Percentiles rank a stretch among this genome's conserved stretches.
These are phyloP conservation scores for Triplophysa yarkandensis DNA, from an alignment of 2,797 vertebrate genomes.

Conservation along the genomic window DNA sequence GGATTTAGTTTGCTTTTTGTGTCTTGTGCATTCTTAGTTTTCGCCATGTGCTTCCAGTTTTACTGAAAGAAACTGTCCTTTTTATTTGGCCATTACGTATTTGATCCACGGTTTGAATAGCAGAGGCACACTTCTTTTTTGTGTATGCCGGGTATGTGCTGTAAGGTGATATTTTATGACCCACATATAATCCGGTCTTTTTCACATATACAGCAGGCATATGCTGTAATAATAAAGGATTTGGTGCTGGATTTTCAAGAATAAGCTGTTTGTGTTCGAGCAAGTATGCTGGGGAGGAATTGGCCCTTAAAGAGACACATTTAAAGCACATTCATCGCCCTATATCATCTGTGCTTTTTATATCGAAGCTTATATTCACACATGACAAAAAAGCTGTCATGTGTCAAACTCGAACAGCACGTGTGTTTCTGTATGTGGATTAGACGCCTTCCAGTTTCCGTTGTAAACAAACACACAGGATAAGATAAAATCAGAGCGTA, in stretches of 20 bases:
- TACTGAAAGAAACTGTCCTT: conserved; percentile 3
- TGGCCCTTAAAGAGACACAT: conserved; percentile 49
- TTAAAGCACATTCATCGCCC: conserved; percentile 51
- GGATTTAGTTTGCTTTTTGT: conserved; percentile 27
- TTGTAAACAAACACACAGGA: conserved; percentile 36
- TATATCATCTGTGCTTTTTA: conserved; percentile 47
- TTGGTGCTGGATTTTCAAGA: conserved; percentile 50
- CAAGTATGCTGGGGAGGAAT: conserved; percentile 8
- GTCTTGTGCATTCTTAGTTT: conserved; percentile 24
- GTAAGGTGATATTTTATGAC: conserved; percentile 46
- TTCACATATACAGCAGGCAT: conserved; percentile 54
- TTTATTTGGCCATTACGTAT: conserved; percentile 14
- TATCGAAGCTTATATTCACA: conserved; percentile 33
- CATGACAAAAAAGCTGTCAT: conserved; percentile 33
- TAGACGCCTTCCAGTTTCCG: conserved; percentile 2
- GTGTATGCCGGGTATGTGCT: conserved; percentile 28
- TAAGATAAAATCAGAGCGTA: conserved; percentile 47
- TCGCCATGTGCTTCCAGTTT: background rate
- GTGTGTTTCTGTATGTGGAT: conserved; percentile 12
- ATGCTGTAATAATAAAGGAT: conserved; percentile 56
- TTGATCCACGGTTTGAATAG: conserved; percentile 15
- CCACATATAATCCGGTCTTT: conserved; percentile 57
- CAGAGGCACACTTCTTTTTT: background rate
- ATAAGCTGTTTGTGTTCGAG: conserved; percentile 52
- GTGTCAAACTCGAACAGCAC: conserved; percentile 1